phyloP scores from a whole-genome alignment of 2,888 invertebrate species.

The Caenorhabditis panamensis region DNA sequence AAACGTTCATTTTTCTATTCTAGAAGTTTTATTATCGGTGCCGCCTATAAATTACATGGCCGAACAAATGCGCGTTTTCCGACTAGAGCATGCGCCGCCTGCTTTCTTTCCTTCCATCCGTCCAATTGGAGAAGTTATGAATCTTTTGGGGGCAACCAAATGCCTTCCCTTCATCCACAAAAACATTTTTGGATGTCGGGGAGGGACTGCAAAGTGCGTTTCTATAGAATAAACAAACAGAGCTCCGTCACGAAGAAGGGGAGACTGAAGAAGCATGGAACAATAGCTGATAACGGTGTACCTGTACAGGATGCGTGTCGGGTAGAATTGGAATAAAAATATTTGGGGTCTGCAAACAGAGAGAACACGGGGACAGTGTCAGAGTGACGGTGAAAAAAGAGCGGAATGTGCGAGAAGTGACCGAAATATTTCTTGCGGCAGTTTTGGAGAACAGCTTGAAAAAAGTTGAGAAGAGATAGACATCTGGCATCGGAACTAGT shows the following conservation, averaged over 20 bases:
- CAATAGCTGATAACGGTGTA: constrained; percentile 30
- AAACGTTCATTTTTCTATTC: constrained; percentile 36
- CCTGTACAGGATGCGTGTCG: constrained; percentile 23
- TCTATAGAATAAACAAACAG: constrained; percentile 48
- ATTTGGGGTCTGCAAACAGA: constrained; percentile 46
- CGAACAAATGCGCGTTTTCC: constrained; percentile 57
- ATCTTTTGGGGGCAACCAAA: constrained; percentile 50
- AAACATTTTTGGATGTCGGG: constrained; percentile 21
- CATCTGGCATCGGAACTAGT: constrained; percentile 27
- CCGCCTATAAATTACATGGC: constrained; percentile 49
- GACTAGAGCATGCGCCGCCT: constrained; percentile 36
- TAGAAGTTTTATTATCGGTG: constrained; percentile 51
- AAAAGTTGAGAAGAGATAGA: constrained; percentile 33
- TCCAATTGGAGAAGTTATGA: constrained; percentile 53
- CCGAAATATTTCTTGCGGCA: constrained; percentile 47
- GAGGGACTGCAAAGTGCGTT: constrained; percentile 19
- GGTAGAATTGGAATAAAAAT: neutral
- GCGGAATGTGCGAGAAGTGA: constrained; percentile 16
- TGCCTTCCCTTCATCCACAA: constrained; percentile 1
- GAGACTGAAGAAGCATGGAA: neutral
- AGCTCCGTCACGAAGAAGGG: constrained; percentile 40
- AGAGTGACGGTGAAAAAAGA: constrained; percentile 30
- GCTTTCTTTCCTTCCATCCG: neutral
- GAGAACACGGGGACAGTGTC: neutral
- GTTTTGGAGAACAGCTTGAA: neutral